Conservation (phyloP, 2,113 vertebrate genomes). For the Corydoras sp. region DNA sequence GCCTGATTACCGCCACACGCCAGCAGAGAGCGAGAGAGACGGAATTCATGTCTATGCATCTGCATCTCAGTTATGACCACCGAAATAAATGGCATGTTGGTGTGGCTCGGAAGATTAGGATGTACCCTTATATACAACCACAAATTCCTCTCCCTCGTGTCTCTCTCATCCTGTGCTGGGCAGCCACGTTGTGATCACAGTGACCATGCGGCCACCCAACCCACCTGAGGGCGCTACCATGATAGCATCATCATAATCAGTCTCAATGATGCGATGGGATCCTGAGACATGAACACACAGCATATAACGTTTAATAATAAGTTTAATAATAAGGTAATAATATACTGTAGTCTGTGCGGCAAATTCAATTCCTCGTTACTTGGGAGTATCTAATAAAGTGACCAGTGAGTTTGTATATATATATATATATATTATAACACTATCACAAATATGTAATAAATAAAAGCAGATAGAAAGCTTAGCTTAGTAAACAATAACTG, state of each 20-base stretch:
- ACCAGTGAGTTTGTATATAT: no score
- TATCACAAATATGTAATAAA: no score
- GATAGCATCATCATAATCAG: conserved; percentile 99
- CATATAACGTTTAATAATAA: conserved; percentile 40
- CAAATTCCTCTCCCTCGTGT: not conserved
- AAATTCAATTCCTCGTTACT: no score
- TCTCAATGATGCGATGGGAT: conserved; percentile 98
- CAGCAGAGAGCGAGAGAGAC: conserved; percentile 64
- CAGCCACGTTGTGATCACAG: conserved; percentile 53
- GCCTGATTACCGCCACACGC: conserved; percentile 45
- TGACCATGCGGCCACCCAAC: conserved; percentile 78
- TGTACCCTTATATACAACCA: not conserved
- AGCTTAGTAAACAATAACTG: no score
- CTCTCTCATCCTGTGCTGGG: conserved; percentile 62
- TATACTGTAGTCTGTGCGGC: not conserved
- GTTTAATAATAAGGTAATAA: conserved; percentile 29
- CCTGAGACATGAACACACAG: conserved; percentile 66
- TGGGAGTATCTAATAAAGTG: no score
- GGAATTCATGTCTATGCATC: not conserved
- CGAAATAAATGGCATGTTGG: no score
- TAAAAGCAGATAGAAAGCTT: no score
- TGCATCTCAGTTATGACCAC: not conserved
- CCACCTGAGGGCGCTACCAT: conserved; percentile 92
- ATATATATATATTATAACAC: no score
- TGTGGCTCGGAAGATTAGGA: no score